Base-by-base conservation (phyloP, 2,113 vertebrate genomes). In the Vireo altiloquus region DNA sequence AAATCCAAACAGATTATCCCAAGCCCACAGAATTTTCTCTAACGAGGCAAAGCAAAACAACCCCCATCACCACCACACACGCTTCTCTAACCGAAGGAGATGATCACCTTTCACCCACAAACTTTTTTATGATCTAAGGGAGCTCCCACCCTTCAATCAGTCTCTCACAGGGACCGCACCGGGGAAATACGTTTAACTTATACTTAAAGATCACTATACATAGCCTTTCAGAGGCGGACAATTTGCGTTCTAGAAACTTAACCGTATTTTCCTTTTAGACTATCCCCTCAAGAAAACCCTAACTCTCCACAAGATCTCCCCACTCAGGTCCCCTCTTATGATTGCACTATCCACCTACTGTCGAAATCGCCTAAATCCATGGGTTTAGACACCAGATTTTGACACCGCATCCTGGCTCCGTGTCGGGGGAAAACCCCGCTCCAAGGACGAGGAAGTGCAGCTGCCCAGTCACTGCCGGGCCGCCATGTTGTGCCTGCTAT, bases 391-490 rank as follows among this genome's bases (percentile, higher is more conserved):
- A 65, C 28, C 47, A 35, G 40, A 30, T n/a, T 71, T 7, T 24
- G 31, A 49, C 64, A 65, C n/a, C 21, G 30, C 64, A 56, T 2
- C 2, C 50, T n/a, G 69, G 20, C 70, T 85, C n/a, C 65, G 6
- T 2, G 61, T 5, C 46, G 46, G 72, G 75, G 60, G 57, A 69
- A 83, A 91, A 0, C 52, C 42, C 47, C 12, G 71, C 81, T 92
- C 52, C 54, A n/a, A 88, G 78, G 87, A 82, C 82, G 85, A 87
- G 77, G 88, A 61, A 82, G 79, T 60, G 86, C 91, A 49, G 82
- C 76, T 96, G 95, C 93, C 92, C 94, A 92, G 95, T 94, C 93
- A 90, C 96, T 23, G 93, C 94, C 79, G 60, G 93, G 93, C 96
- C 90, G 96, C 97, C 97, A 97, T 97, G 94, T 97, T 96, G 96